Percentiles rank a stretch among this genome's conserved stretches.
Conservation (phyloP, 1,140 invertebrate species). For the Nixonia krombeini region DNA sequence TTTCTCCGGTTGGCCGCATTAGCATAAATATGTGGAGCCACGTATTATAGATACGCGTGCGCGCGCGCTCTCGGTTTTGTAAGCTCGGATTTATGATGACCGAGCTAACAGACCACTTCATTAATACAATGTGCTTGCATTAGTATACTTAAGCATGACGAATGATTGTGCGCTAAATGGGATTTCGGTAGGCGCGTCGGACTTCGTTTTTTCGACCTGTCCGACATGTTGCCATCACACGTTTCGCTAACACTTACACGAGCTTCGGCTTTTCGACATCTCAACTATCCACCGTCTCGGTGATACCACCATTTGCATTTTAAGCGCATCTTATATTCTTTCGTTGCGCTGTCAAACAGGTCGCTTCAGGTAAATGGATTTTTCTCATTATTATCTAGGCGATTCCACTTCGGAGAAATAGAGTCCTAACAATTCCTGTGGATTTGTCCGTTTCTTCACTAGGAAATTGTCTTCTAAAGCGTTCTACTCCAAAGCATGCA, state of each 20-base stretch:
- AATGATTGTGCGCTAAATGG: conserved; percentile 58
- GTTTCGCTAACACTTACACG: conserved; percentile 8
- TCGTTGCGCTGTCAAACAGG: no score
- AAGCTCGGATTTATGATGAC: conserved; percentile 60
- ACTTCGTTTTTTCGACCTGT: conserved; percentile 28
- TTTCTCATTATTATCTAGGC: no score
- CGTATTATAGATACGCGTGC: conserved; percentile 20
- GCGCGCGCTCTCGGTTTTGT: conserved; percentile 26
- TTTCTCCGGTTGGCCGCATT: conserved; percentile 61
- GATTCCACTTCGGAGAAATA: no score
- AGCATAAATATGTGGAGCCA: conserved; percentile 65
- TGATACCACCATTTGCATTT: not conserved
- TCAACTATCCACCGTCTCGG: conserved; percentile 13
- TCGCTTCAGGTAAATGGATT: no score
- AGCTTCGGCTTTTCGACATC: conserved; percentile 4
- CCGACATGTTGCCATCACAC: conserved; percentile 8
- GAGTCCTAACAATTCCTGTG: no score
- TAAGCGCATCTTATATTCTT: not conserved
- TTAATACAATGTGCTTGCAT: conserved; percentile 70
- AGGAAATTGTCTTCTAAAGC: no score
- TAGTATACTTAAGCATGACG: conserved; percentile 70
- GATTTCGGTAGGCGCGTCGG: conserved; percentile 53
- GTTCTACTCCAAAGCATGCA: no score
- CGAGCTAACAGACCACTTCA: conserved; percentile 57
- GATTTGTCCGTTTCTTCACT: no score